phyloP scores from a whole-genome alignment of 2,797 vertebrate genomes.

The Cygnus olor region DNA sequence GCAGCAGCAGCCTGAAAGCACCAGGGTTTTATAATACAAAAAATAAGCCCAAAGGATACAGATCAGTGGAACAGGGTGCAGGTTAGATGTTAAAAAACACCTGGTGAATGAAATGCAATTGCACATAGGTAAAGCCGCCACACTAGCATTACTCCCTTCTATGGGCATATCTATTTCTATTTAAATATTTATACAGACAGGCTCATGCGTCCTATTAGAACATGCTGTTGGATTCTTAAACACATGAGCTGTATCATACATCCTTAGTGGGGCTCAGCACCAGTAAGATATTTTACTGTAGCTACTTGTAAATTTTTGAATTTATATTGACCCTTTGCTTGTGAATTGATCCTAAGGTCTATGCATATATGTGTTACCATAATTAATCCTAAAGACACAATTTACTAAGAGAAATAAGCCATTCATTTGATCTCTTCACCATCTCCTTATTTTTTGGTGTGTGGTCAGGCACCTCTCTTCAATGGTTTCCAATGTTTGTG shows the following conservation, averaged over 20 bases:
- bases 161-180: background rate
- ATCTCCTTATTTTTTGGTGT: background rate
- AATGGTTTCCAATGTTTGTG: background rate
- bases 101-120: background rate
- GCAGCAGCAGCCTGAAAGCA: background rate
- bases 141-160: background rate
- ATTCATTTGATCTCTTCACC: background rate
- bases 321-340: background rate
- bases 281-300: background rate
- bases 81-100: background rate
- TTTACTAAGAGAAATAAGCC: background rate
- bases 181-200: background rate
- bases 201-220: background rate
- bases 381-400: background rate
- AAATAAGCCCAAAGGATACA: background rate
- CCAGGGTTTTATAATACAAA: background rate
- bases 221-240: background rate
- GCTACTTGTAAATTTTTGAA: background rate
- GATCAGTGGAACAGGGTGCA: background rate
- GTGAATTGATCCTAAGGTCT: background rate
- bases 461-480: background rate
- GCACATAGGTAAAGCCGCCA: background rate
- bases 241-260: background rate
- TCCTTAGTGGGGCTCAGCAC: background rate
- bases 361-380: background rate